Evolutionary conservation across 2,888 invertebrate genomes (phyloP).

Genomic region (Amaurobius ferox): DNA sequence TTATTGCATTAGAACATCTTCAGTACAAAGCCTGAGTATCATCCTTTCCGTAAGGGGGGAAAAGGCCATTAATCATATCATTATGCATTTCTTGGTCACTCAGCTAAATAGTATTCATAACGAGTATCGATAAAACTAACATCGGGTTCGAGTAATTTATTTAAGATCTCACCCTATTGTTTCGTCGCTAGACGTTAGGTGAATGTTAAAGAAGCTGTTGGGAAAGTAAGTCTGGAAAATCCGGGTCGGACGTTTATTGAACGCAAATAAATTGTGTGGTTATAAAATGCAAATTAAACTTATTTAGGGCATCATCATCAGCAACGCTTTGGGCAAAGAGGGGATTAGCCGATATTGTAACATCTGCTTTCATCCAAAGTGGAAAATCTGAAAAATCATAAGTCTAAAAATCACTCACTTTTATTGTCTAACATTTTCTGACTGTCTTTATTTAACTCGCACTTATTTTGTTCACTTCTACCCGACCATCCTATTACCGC

Average conservation of each 20-base stretch:
- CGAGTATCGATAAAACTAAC: conserved; percentile 16
- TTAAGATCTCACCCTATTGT: conserved; percentile 15
- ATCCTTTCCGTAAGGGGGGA: conserved; percentile 23
- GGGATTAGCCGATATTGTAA: too few relatives aligned
- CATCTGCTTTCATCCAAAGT: too few relatives aligned
- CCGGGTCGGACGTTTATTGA: conserved; percentile 27
- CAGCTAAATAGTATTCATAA: conserved; percentile 19
- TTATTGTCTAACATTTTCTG: too few relatives aligned
- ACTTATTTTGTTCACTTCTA: too few relatives aligned
- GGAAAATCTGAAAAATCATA: too few relatives aligned
- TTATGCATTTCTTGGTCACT: conserved; percentile 39
- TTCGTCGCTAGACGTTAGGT: neutral
- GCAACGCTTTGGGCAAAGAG: too few relatives aligned
- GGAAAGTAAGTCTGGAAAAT: conserved; percentile 10
- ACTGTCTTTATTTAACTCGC: too few relatives aligned
- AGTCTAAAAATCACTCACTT: too few relatives aligned
- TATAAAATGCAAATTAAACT: conserved; percentile 26
- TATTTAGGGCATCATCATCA: too few relatives aligned
- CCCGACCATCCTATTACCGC: too few relatives aligned
- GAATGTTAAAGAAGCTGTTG: conserved; percentile 8
- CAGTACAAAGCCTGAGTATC: conserved; percentile 22
- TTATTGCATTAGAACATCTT: conserved; percentile 28
- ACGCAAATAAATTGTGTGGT: neutral
- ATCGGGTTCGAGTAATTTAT: conserved; percentile 2
- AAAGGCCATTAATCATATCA: conserved; percentile 25